Evolutionary conservation across 2,888 invertebrate genomes (phyloP), one percentile per base, ranked within the genome.

Genomic region (Acronicta aceris): DNA sequence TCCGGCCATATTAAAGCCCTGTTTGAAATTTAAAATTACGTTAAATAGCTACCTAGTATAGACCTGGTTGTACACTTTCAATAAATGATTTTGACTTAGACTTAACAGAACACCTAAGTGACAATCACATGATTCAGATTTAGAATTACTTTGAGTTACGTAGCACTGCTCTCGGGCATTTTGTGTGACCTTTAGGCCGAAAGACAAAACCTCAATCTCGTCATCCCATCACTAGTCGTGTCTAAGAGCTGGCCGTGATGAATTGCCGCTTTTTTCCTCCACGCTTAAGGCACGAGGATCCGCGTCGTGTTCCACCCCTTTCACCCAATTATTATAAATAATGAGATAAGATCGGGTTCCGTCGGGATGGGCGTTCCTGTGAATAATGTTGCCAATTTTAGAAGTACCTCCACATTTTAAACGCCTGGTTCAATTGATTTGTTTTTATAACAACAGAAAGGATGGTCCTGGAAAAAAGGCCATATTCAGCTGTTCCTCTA

Each of bases 311-410:
- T 82, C 77, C 83, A 76, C 71, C 79, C 77, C 74, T 79, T 62
- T 81, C 84, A 80, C 81, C 90, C 91, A 91, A 91, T 91, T 90
- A 91, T 89, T 89, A 81, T 90, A 88, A 91, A 90, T 91, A 91
- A 90, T 87, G 89, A 86, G 85, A 81, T 74, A 75, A 81, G 79
- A 87, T 91, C 89, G 78, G 80, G 82, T 91, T 89, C 69, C 83
- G 69, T 62, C 78, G 76, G 76, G 76, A 72, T 64, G 72, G 70
- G 65, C 69, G 70, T 70, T 62, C 62, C 69, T 53, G 75, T 79
- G 81, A 85, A 79, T 79, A 72, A 82, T 83, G 78, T 68, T 63
- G 64, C 64, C 77, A 75, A 80, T 79, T 78, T 78, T 62, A 53
- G 60, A 49, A 40, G 62, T 33, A 16, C 40, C 54, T 53, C 17